Evolutionary conservation across 2,113 vertebrate genomes (phyloP), one percentile per base, ranked within the genome.

Genomic region (Gallinago undulata): DNA sequence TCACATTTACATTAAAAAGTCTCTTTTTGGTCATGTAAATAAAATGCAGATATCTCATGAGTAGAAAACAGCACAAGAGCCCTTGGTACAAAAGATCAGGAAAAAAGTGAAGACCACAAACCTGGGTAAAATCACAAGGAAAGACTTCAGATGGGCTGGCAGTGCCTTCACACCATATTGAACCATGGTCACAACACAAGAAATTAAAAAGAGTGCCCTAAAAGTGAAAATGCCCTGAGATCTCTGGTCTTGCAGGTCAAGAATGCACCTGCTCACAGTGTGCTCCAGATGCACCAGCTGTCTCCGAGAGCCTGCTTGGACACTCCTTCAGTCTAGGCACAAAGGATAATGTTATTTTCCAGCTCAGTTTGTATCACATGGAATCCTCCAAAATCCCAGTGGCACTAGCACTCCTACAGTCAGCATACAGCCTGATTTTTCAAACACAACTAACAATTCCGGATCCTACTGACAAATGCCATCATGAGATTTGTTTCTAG

Each of bases 141-240:
- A 57, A 59, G 35, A 19, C 30, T 89, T 87, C 11, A 70, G 31
- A 55, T 37, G 48, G 31, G 47, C 37, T 87, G 15, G 30, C 30
- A 23, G 62, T 51, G 35, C 25, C 43, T 77, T 48, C 0, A 0
- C 12, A 51, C 10, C 24, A 7, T 16, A 28, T 2, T 56, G 57
- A 83, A 64, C 37, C 23, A 22, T 8, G 24, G 37, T 24, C 77
- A 91, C 74, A 66, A 63, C 25, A 66, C 15, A 51, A 43, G 18
- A 79, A 67, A 47, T 72, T 19, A 64, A 55, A 75, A 55, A 2
- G 13, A 41, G 11, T n/a, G 23, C 18, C 41, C 73, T 69, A 7
- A 57, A 82, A 74, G 23, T 62, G 33, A 75, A 67, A 91, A 78
- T 19, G 22, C 35, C 19, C 17, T 11, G 37, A 89, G 19, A 37